Conservation (phyloP, 1,140 invertebrate species). For the Acyrthosiphon pisum region DNA sequence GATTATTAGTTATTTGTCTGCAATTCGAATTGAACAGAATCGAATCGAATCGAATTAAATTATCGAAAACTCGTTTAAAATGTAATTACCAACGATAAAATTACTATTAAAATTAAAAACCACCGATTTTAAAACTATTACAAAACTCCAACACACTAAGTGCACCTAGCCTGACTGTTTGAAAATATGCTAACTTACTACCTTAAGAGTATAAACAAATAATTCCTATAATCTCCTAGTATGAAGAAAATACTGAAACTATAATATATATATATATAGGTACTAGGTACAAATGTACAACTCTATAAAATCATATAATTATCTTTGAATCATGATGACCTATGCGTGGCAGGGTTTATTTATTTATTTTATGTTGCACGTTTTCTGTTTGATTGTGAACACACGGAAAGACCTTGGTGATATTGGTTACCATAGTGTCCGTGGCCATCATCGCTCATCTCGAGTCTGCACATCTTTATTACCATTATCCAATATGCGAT, state of each 20-base stretch:
- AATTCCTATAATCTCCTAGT: not conserved
- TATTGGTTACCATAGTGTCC: not conserved
- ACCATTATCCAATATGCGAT: not conserved
- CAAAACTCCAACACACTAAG: not conserved
- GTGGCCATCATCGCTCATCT: not conserved
- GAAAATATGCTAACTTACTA: not conserved
- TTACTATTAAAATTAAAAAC: not conserved
- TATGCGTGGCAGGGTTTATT: not conserved
- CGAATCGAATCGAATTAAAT: not conserved
- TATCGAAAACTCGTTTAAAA: not conserved
- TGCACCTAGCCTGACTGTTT: not conserved
- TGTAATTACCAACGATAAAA: not conserved
- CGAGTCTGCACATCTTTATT: not conserved
- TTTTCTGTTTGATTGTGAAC: not conserved
- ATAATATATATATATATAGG: not conserved
- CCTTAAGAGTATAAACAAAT: not conserved
- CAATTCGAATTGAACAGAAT: not conserved
- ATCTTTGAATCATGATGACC: not conserved
- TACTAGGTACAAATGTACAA: too few relatives aligned
- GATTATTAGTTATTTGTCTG: not conserved
- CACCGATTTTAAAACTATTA: not conserved
- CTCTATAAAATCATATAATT: not conserved
- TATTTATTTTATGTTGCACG: not conserved
- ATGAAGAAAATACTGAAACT: not conserved
- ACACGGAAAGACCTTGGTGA: not conserved